These are phyloP conservation scores for Acanthoscelides obtectus DNA, from an alignment of 2,888 invertebrate species.

Conservation along the genomic window DNA sequence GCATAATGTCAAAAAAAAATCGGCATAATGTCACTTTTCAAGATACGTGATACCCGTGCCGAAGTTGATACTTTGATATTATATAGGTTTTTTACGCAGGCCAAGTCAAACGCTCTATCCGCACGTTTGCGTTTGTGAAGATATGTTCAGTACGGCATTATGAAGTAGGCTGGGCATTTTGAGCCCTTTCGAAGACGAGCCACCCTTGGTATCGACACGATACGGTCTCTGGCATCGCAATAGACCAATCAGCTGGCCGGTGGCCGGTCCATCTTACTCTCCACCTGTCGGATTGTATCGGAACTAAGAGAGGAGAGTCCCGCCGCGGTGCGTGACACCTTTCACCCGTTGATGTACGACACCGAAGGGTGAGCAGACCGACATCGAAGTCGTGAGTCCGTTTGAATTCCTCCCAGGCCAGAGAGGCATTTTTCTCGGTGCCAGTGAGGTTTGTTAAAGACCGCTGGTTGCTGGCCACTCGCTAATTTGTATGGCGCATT, in stretches of 20 bases:
- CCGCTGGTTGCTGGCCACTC: background rate
- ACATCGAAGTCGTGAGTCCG: background rate
- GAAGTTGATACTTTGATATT: too few species aligned
- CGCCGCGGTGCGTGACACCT: background rate
- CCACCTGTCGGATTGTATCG: background rate
- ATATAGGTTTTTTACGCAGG: too few species aligned
- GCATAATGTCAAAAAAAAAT: too few species aligned
- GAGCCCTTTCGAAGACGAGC: background rate
- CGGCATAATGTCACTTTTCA: too few species aligned
- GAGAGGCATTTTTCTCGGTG: background rate
- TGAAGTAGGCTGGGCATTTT: too few species aligned
- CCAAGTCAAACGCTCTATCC: too few species aligned
- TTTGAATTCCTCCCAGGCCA: background rate
- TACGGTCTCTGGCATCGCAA: background rate
- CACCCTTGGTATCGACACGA: background rate
- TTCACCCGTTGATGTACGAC: background rate
- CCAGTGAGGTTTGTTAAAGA: background rate
- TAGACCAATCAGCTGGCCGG: background rate
- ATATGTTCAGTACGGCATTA: too few species aligned
- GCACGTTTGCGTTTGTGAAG: too few species aligned
- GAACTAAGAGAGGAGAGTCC: background rate
- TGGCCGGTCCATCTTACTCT: background rate
- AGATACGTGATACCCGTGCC: too few species aligned
- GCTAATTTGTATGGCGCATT: background rate
- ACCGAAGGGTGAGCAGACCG: background rate